phyloP scores from a whole-genome alignment of 2,797 vertebrate genomes.

The Pseudomugil gertrudae region DNA sequence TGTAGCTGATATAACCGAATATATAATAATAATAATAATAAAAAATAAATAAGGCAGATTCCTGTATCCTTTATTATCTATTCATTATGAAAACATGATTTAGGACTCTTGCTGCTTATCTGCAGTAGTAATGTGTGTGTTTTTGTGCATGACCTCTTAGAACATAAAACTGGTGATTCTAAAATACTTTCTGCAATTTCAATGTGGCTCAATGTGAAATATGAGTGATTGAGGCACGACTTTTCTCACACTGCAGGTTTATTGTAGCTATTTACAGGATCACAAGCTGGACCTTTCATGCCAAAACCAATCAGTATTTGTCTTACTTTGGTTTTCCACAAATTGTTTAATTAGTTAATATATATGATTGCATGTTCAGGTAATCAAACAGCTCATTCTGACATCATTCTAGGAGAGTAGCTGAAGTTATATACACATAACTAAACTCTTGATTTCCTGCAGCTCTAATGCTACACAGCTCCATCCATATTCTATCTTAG shows the following conservation, averaged over 20 bases:
- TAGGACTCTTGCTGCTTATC: slow-evolving; percentile 24
- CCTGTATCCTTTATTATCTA: slow-evolving; percentile 57
- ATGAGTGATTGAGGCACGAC: not conserved
- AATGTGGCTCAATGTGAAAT: not conserved
- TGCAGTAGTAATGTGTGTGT: slow-evolving; percentile 20
- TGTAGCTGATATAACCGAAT: slow-evolving; percentile 38
- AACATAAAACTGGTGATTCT: slow-evolving; percentile 8
- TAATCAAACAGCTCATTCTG: slow-evolving; percentile 12
- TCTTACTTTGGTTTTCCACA: slow-evolving; percentile 6
- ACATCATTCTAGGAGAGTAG: slow-evolving; percentile 16
- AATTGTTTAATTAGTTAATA: not conserved
- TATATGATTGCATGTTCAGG: not conserved
- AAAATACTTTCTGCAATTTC: slow-evolving; percentile 1
- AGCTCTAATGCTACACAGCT: slow-evolving; percentile 37
- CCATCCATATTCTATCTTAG: slow-evolving; percentile 65
- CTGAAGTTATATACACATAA: slow-evolving; percentile 34
- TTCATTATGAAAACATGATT: slow-evolving; percentile 55
- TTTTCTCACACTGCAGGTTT: slow-evolving; percentile 7
- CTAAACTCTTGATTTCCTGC: slow-evolving; percentile 34
- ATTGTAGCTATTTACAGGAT: slow-evolving; percentile 6
- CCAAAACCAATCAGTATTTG: not conserved
- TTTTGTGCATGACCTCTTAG: slow-evolving; percentile 24
- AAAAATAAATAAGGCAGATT: slow-evolving; percentile 56
- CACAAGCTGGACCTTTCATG: not conserved
- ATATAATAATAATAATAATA: no score